A percentile compares a stretch with the other conserved stretches of the same genome.
phyloP scores from a whole-genome alignment of 2,888 invertebrate genomes.

The Galerucella calmariensis region DNA sequence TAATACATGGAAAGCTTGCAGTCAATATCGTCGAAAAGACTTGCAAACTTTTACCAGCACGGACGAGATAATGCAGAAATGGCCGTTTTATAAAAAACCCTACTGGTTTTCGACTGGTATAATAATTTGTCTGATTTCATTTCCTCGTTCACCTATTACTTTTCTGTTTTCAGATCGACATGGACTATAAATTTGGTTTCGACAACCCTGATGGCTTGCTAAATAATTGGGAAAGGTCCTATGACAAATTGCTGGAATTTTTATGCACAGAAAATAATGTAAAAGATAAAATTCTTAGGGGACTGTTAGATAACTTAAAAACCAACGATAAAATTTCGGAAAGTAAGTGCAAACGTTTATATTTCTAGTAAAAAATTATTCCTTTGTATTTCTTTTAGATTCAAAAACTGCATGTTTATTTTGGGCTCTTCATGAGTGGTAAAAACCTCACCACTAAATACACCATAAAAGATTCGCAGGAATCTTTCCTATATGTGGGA shows the following conservation, averaged over 20 bases:
- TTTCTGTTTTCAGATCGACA: not conserved
- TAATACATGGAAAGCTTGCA: constrained; percentile 42
- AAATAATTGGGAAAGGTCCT: not conserved
- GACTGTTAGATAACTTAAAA: not conserved
- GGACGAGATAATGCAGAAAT: constrained; percentile 16
- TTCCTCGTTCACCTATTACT: too few species aligned
- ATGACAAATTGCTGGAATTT: not conserved
- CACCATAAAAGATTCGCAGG: too few species aligned
- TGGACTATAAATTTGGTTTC: not conserved
- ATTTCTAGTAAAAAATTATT: too few species aligned
- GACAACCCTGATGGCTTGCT: not conserved
- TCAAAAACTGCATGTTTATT: too few species aligned
- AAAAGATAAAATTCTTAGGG: not conserved
- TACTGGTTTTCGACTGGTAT: too few species aligned
- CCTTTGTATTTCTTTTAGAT: too few species aligned
- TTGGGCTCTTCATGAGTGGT: too few species aligned
- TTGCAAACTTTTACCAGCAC: too few species aligned
- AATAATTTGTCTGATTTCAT: too few species aligned
- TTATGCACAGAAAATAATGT: not conserved
- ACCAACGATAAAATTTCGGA: not conserved
- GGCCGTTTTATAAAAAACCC: constrained; percentile 22
- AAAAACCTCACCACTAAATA: too few species aligned
- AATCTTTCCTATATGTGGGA: too few species aligned
- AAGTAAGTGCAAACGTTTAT: not conserved
- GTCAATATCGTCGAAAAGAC: constrained; percentile 20